phyloP scores from a whole-genome alignment of 2,113 vertebrate species.

The Hyla sarda region DNA sequence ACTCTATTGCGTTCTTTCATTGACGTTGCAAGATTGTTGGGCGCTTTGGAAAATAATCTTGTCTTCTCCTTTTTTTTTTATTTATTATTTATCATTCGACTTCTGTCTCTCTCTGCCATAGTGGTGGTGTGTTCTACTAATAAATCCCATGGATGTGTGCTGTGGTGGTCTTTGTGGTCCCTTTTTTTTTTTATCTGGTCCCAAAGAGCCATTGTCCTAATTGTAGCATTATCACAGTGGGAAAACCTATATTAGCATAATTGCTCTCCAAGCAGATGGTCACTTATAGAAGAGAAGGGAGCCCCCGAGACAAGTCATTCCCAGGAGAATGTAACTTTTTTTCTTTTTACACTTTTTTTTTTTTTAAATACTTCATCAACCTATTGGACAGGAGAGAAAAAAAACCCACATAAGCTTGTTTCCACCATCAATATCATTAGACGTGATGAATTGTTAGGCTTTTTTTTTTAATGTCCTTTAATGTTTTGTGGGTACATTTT shows the following conservation, averaged over 20 bases:
- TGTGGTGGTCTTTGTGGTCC: slow-evolving; percentile 17
- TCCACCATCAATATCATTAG: slow-evolving; percentile 12
- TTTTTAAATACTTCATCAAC: not conserved
- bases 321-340: not conserved
- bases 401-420: not conserved
- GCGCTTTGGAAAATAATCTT: not conserved
- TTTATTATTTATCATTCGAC: slow-evolving; percentile 20
- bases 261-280: slow-evolving; percentile 38
- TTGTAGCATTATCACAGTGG: slow-evolving; percentile 43
- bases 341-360: not conserved
- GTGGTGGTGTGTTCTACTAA: not conserved
- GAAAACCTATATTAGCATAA: slow-evolving; percentile 52
- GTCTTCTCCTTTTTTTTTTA: not conserved
- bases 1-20: not conserved
- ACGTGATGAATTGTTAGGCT: slow-evolving; percentile 14
- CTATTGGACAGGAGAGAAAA: slow-evolving; percentile 8
- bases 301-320: slow-evolving; percentile 27
- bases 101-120: not conserved
- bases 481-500: slow-evolving; percentile 8
- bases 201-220: slow-evolving; percentile 42
- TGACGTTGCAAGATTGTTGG: not conserved
- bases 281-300: slow-evolving; percentile 12
- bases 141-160: slow-evolving; percentile 18
- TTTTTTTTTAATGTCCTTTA: not conserved
- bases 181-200: too few relatives aligned